Evolutionary conservation across 2,888 invertebrate species (phyloP).

Genomic region (Andrena bucephala): DNA sequence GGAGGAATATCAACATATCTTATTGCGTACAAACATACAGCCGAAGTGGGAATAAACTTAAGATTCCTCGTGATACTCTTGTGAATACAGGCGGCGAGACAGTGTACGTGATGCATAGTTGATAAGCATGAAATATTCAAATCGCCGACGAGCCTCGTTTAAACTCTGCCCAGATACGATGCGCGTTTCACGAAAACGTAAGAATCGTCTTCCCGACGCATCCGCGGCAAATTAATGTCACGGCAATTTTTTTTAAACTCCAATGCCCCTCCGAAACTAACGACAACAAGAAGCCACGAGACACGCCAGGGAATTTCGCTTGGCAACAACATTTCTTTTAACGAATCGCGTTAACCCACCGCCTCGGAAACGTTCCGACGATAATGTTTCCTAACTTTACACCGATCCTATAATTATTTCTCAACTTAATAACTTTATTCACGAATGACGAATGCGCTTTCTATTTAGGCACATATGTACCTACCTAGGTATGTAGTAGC

Average conservation of each 20-base stretch:
- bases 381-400: too few relatives aligned
- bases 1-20: constrained; percentile 83
- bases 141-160: constrained; percentile 56
- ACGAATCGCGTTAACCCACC: not conserved
- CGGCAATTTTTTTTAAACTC: constrained; percentile 7
- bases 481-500: too few relatives aligned
- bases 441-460: too few relatives aligned
- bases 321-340: not conserved
- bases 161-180: constrained; percentile 31
- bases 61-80: constrained; percentile 77
- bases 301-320: not conserved
- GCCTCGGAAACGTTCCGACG: too few relatives aligned
- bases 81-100: constrained; percentile 62
- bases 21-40: constrained; percentile 84
- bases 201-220: constrained; percentile 13
- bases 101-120: constrained; percentile 60
- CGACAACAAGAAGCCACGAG: not conserved
- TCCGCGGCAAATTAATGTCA: constrained; percentile 35
- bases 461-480: too few relatives aligned
- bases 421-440: too few relatives aligned
- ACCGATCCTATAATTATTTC: too few relatives aligned
- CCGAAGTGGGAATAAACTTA: constrained; percentile 84
- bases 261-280: not conserved
- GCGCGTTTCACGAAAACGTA: constrained; percentile 36
- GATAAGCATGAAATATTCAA: constrained; percentile 72